Evolutionary conservation across 2,113 vertebrate species (phyloP).

Genomic region (Cynocephalus volans): DNA sequence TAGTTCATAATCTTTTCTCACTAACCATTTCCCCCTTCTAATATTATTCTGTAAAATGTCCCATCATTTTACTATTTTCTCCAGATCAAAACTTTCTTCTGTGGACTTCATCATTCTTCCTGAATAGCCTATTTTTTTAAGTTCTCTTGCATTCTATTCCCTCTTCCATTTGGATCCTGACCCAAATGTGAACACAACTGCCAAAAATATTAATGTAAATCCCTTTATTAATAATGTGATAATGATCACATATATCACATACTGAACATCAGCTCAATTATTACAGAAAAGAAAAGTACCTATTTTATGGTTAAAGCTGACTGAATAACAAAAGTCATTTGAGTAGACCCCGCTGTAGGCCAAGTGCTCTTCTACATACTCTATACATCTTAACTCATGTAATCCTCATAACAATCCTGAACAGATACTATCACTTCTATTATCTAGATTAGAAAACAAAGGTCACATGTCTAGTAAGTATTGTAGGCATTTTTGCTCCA

Average conservation of each 20-base stretch:
- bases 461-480: background rate
- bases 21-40: background rate
- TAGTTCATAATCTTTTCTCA: background rate
- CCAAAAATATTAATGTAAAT: background rate
- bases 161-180: background rate
- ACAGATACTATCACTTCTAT: background rate
- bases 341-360: background rate
- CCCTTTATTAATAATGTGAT: background rate
- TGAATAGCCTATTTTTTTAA: background rate
- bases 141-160: rapidly evolving
- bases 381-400: background rate
- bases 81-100: background rate
- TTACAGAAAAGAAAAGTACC: background rate
- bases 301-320: background rate
- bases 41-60: background rate
- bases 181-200: background rate
- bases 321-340: background rate
- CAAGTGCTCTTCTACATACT: background rate
- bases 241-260: background rate
- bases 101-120: background rate
- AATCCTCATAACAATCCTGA: background rate
- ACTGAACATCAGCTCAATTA: background rate
- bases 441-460: background rate
- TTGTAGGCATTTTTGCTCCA: background rate
- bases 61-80: background rate